Conservation (phyloP, 2,797 vertebrate species). For the Dromococcyx pavoninus region DNA sequence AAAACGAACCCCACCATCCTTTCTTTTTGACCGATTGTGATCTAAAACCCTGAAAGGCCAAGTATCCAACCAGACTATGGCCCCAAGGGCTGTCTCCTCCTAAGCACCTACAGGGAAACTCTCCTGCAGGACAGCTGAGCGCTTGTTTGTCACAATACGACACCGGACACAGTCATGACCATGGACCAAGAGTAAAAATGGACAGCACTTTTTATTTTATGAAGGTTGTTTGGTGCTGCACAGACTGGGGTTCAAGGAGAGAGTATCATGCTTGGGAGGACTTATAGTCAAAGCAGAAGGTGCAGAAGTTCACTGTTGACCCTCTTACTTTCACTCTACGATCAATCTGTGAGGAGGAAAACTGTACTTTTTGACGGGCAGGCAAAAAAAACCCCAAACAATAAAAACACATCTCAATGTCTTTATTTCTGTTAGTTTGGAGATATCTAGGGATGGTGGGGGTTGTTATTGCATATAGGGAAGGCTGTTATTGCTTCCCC, state of each 20-base stretch:
- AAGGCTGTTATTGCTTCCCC: background rate
- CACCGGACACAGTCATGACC: accelerated
- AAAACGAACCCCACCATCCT: background rate
- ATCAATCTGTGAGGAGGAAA: background rate
- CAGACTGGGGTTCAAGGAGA: background rate
- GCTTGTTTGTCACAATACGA: background rate
- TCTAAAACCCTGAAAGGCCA: background rate
- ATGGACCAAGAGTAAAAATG: background rate
- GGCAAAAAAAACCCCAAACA: background rate
- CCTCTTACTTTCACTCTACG: background rate
- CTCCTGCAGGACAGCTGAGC: background rate
- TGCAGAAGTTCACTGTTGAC: background rate
- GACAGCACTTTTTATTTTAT: background rate
- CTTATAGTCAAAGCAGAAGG: background rate
- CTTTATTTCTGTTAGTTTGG: background rate
- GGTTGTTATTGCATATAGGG: background rate
- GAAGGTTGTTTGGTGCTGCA: background rate
- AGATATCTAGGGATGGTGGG: background rate
- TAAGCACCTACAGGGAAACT: background rate
- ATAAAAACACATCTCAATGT: background rate
- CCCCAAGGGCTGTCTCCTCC: background rate
- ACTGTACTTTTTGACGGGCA: background rate
- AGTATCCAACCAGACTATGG: background rate
- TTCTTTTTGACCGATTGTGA: background rate
- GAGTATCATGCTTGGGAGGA: background rate